phyloP scores from a whole-genome alignment of 2,888 invertebrate genomes.

The Trichacis sp. region DNA sequence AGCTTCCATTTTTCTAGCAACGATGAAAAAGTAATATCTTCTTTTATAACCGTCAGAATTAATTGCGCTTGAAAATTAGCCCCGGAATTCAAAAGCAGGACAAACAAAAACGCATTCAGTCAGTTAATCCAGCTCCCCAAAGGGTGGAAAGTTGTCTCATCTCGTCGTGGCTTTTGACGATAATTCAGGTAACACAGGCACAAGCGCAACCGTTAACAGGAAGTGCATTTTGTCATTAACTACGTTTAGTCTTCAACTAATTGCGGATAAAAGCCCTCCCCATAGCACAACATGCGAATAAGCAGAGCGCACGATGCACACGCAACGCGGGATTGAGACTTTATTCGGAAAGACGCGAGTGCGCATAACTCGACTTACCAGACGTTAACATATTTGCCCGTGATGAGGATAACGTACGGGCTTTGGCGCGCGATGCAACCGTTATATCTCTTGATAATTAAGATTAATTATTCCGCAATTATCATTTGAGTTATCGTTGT shows the following conservation, averaged over 20 bases:
- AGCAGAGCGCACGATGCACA: not conserved
- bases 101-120: not conserved
- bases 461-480: not conserved
- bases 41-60: no score
- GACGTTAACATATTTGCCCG: slow-evolving; percentile 15
- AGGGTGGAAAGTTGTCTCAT: slow-evolving; percentile 3
- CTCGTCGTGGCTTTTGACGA: slow-evolving; percentile 3
- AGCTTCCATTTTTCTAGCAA: no score
- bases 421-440: not conserved
- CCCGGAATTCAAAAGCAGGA: not conserved
- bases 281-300: slow-evolving; percentile 1
- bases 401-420: slow-evolving; percentile 1
- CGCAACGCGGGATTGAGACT: slow-evolving; percentile 10
- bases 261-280: slow-evolving; percentile 50
- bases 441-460: not conserved
- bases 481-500: not conserved
- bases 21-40: no score
- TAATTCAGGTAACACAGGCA: slow-evolving; percentile 23
- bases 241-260: slow-evolving; percentile 54
- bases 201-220: slow-evolving; percentile 38
- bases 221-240: slow-evolving; percentile 54
- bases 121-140: not conserved
- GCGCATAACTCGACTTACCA: slow-evolving; percentile 14
- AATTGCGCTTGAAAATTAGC: not conserved
- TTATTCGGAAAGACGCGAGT: slow-evolving; percentile 17